Percentiles rank a stretch among this genome's conserved stretches.
phyloP scores from a whole-genome alignment of 2,113 vertebrate species.

The Spermophilus dauricus region DNA sequence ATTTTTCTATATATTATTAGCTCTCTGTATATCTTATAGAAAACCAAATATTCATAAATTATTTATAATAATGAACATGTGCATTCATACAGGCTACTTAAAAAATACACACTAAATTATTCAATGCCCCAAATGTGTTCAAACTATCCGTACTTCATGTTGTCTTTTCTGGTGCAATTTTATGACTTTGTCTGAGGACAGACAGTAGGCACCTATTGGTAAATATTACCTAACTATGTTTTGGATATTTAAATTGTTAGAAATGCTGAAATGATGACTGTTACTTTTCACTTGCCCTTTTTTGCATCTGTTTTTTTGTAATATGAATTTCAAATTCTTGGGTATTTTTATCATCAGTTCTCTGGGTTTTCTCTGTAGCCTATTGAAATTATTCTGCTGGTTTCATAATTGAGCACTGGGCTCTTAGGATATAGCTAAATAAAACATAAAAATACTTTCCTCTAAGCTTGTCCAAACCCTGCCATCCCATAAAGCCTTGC shows the following conservation, averaged over 20 bases:
- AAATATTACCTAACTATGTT: background rate
- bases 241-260: background rate
- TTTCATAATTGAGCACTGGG: background rate
- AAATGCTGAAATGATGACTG: background rate
- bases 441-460: background rate
- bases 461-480: background rate
- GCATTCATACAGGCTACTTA: background rate
- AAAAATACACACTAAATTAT: conserved; percentile 60
- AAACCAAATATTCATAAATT: conserved; percentile 19
- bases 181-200: conserved; percentile 3
- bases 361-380: background rate
- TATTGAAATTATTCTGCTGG: background rate
- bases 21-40: background rate
- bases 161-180: background rate
- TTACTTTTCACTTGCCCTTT: background rate
- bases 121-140: conserved; percentile 2
- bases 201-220: background rate
- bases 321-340: background rate
- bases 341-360: background rate
- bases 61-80: conserved; percentile 60
- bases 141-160: background rate
- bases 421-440: background rate
- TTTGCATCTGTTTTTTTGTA: background rate
- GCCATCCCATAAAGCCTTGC: background rate
- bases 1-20: background rate